phyloP scores from a whole-genome alignment of 2,888 invertebrate genomes.

The Chloroclystis v-ata region DNA sequence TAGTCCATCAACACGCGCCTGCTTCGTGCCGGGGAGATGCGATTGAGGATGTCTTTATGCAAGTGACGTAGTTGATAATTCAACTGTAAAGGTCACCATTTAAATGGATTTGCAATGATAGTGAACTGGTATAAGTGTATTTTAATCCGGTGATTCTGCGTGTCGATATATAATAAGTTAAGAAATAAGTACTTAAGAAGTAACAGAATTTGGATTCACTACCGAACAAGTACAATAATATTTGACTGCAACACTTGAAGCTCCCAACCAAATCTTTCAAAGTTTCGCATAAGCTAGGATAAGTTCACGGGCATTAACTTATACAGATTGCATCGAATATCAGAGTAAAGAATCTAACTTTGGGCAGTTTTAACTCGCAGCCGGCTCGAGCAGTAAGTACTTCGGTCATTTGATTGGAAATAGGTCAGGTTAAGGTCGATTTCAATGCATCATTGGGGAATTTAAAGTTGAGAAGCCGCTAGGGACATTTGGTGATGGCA shows the following conservation, averaged over 20 bases:
- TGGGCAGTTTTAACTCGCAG: constrained; percentile 9
- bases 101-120: too few relatives aligned
- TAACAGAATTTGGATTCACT: too few relatives aligned
- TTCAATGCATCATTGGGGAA: constrained; percentile 6
- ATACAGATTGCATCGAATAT: constrained; percentile 11
- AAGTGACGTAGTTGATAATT: constrained; percentile 17
- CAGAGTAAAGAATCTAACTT: constrained; percentile 7
- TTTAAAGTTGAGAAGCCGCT: constrained; percentile 1
- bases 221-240: neutral
- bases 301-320: constrained; percentile 1
- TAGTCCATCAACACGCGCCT: constrained; percentile 33
- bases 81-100: constrained; percentile 6
- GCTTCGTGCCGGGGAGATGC: constrained; percentile 33
- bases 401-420: constrained; percentile 10
- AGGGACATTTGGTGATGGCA: neutral
- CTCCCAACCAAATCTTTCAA: neutral
- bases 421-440: constrained; percentile 16
- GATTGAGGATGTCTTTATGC: constrained; percentile 32
- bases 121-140: too few relatives aligned
- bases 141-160: too few relatives aligned
- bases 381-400: neutral
- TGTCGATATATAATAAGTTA: too few relatives aligned
- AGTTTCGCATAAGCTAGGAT: neutral
- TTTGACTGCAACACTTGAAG: neutral
- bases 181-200: too few relatives aligned